Evolutionary conservation across 1,140 invertebrate species (phyloP).

Genomic region (Delia radicum): DNA sequence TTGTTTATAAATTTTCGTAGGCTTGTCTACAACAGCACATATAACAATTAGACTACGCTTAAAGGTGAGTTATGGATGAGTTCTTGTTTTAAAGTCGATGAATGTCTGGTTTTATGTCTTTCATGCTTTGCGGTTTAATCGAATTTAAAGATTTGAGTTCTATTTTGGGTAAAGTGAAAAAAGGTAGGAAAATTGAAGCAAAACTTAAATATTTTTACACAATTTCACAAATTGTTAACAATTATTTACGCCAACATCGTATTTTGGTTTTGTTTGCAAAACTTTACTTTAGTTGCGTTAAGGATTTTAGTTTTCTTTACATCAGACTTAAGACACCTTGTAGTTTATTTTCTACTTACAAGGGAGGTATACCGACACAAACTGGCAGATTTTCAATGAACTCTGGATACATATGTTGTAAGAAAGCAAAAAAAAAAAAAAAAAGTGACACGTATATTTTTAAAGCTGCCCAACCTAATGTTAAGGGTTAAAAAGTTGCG

Average conservation of each 20-base stretch:
- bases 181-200: background rate
- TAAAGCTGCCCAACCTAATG: no score
- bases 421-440: no score
- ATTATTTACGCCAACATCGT: background rate
- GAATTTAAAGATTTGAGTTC: constrained; percentile 23
- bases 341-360: no score
- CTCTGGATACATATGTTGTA: no score
- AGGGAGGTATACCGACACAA: no score
- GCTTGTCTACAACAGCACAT: background rate
- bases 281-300: background rate
- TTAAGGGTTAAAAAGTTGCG: no score
- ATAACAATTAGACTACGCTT: background rate
- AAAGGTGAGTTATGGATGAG: background rate
- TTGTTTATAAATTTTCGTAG: background rate
- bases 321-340: no score
- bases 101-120: background rate
- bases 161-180: background rate
- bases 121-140: constrained; percentile 18
- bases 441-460: no score
- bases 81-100: no score
- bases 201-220: background rate
- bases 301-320: no score
- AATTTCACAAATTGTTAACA: background rate
- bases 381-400: no score
- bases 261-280: background rate